A percentile compares a stretch with the other conserved stretches of the same genome.
Evolutionary conservation across 2,888 invertebrate genomes (phyloP).

Genomic region (Scaptodrosophila latifasciaeformis): DNA sequence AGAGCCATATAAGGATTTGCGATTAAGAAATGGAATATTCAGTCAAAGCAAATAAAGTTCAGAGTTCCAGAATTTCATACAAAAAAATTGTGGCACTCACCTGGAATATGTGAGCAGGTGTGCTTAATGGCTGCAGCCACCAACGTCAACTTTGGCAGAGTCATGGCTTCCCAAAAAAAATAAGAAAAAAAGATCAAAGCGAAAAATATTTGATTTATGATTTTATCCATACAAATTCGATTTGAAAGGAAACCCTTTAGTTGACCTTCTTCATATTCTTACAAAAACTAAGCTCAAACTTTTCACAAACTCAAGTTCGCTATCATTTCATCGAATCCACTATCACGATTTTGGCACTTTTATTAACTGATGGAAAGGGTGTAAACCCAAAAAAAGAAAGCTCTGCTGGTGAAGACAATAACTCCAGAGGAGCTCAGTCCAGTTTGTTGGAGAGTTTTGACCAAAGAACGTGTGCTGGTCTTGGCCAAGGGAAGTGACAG

Average conservation of each 20-base stretch:
- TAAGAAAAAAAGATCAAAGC: too few species aligned
- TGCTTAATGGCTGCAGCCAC: slow-evolving; percentile 39
- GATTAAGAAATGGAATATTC: too few species aligned
- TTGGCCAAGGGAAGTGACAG: too few species aligned
- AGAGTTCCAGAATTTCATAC: too few species aligned
- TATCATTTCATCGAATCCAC: slow-evolving; percentile 16
- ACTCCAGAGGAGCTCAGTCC: too few species aligned
- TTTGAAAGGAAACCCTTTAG: slow-evolving; percentile 27
- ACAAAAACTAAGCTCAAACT: slow-evolving; percentile 27
- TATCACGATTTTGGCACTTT: slow-evolving; percentile 50
- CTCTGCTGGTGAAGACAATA: not conserved
- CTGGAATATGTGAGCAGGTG: slow-evolving; percentile 45
- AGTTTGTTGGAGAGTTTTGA: too few species aligned
- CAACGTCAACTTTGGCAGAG: slow-evolving; percentile 53
- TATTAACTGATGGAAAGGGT: slow-evolving; percentile 63
- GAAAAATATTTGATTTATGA: slow-evolving; percentile 52
- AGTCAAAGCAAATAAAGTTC: too few species aligned
- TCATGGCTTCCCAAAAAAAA: too few species aligned
- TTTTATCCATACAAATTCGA: too few species aligned
- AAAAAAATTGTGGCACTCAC: too few species aligned
- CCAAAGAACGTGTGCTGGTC: not conserved
- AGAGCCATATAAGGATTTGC: too few species aligned
- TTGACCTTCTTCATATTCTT: too few species aligned
- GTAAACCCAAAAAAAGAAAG: slow-evolving; percentile 25
- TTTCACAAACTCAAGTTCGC: slow-evolving; percentile 16